Percentiles rank a stretch among this genome's conserved stretches.
Conservation (phyloP, 2,888 invertebrate species). For the Horisme vitalbata region DNA sequence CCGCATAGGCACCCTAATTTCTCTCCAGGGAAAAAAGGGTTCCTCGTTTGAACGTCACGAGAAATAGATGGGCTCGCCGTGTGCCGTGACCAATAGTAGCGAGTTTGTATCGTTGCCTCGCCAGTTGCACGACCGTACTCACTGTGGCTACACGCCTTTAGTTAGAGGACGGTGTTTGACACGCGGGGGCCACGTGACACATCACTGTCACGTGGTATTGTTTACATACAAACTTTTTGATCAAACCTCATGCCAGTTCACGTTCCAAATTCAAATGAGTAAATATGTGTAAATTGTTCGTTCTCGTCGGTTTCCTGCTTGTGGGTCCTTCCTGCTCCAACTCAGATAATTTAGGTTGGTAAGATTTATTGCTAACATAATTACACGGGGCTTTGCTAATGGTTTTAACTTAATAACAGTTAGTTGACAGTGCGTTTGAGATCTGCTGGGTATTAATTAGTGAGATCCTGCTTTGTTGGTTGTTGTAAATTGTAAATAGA, state of each 20-base stretch:
- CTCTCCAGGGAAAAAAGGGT: conserved; percentile 69
- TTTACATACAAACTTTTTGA: conserved; percentile 30
- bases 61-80: conserved; percentile 77
- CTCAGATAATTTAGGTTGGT: conserved; percentile 75
- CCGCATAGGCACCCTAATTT: conserved; percentile 60
- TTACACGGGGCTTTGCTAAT: conserved; percentile 52
- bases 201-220: conserved; percentile 48
- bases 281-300: conserved; percentile 51
- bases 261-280: conserved; percentile 30
- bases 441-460: conserved; percentile 37
- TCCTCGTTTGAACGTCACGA: conserved; percentile 77
- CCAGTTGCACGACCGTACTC: conserved; percentile 72
- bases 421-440: conserved; percentile 42
- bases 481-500: conserved; percentile 25
- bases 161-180: conserved; percentile 58
- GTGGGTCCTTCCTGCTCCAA: conserved; percentile 67
- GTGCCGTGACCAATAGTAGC: conserved; percentile 75
- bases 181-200: conserved; percentile 57
- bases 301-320: conserved; percentile 58
- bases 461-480: conserved; percentile 24
- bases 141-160: conserved; percentile 74
- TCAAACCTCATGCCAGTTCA: conserved; percentile 14
- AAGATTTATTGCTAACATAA: conserved; percentile 61
- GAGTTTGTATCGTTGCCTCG: conserved; percentile 64
- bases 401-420: conserved; percentile 52